A percentile compares a stretch with the other conserved stretches of the same genome.
Conservation (phyloP, 2,113 vertebrate species). For the Sarotherodon lohbergeri region DNA sequence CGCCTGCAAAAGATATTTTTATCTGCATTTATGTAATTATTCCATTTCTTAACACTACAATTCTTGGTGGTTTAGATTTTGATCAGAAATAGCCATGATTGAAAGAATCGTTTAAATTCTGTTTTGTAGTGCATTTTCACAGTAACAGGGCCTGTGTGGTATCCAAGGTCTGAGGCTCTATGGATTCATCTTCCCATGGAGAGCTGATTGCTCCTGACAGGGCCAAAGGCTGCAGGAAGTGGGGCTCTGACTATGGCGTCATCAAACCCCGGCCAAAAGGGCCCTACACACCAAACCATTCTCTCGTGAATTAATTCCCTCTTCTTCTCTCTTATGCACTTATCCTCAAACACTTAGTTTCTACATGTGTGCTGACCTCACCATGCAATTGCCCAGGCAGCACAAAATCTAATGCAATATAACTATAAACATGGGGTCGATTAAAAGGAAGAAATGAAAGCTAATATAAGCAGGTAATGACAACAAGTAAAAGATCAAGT, state of each 20-base stretch:
- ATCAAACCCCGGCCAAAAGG: not conserved
- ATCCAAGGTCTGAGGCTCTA: not conserved
- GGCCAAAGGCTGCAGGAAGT: slow-evolving; percentile 30
- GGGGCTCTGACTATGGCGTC: not conserved
- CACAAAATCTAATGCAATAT: not conserved
- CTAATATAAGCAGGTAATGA: not conserved
- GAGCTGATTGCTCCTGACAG: slow-evolving; percentile 35
- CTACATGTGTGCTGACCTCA: not conserved
- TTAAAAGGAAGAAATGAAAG: not conserved
- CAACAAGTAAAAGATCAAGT: not conserved
- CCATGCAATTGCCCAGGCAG: not conserved
- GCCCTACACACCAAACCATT: not conserved
- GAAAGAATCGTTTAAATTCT: not conserved
- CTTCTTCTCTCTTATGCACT: not conserved
- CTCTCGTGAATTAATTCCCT: not conserved
- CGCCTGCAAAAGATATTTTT: not conserved
- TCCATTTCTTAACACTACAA: not conserved
- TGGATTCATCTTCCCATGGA: not conserved
- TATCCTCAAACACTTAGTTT: not conserved
- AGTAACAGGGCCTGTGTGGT: not conserved
- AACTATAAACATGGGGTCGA: not conserved
- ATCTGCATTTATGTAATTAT: not conserved
- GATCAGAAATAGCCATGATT: not conserved
- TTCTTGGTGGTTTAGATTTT: not conserved
- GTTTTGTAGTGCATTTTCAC: not conserved